Percentiles rank a stretch among this genome's conserved stretches.
Conservation (phyloP, 2,888 invertebrate genomes). For the Pseudolycoriella hygida region DNA sequence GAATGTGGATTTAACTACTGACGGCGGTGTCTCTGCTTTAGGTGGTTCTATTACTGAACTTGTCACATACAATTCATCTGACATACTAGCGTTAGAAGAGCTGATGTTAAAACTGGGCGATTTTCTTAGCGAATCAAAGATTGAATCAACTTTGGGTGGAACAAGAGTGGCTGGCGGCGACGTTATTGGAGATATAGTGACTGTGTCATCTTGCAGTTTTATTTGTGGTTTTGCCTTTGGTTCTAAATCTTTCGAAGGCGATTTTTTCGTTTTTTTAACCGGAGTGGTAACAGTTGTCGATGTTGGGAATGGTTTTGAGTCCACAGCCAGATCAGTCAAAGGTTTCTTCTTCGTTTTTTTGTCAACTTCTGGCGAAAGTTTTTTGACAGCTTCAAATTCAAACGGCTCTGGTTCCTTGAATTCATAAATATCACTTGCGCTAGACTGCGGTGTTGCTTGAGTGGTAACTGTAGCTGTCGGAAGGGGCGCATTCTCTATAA, state of each 20-base stretch:
- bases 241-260: not conserved
- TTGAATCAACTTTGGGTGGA: conserved; percentile 18
- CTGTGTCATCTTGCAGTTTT: conserved; percentile 5
- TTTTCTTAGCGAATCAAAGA: conserved; percentile 30
- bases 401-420: conserved; percentile 82
- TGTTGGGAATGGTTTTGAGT: not conserved
- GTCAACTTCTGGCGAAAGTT: conserved; percentile 10
- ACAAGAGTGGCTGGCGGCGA: conserved; percentile 3
- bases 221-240: conserved; percentile 6
- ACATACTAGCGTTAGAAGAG: conserved; percentile 13
- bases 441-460: not conserved
- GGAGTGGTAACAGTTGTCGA: not conserved
- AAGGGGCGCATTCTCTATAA: not conserved
- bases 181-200: conserved; percentile 4
- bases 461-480: no score
- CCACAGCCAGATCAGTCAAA: conserved; percentile 3
- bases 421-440: conserved; percentile 52
- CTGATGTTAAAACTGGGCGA: conserved; percentile 28
- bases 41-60: not conserved
- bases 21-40: not conserved
- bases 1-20: not conserved
- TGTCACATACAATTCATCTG: not conserved
- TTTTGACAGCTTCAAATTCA: conserved; percentile 46
- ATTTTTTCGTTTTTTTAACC: not conserved
- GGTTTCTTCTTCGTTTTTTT: conserved; percentile 11